A percentile compares a stretch with the other conserved stretches of the same genome.
These are phyloP conservation scores for Drosophila baimaii DNA, from an alignment of 1,140 invertebrate species.

Conservation along the genomic window DNA sequence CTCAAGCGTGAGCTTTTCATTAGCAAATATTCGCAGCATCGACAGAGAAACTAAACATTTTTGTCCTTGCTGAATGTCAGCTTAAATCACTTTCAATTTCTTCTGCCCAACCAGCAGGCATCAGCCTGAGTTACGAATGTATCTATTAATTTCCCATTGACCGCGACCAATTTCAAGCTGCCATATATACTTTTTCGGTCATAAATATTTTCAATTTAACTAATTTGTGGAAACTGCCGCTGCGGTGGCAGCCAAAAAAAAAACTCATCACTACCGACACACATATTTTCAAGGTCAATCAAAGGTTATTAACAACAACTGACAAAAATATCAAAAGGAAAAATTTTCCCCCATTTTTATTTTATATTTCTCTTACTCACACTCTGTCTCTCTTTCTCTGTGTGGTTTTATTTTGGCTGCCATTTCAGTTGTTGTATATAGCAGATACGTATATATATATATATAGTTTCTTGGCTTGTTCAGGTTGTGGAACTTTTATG, in stretches of 20 bases:
- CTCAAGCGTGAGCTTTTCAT: slow-evolving; percentile 61
- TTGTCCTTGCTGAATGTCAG: slow-evolving; percentile 82
- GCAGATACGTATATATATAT: slow-evolving; percentile 23
- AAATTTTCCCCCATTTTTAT: slow-evolving; percentile 54
- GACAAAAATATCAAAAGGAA: slow-evolving; percentile 65
- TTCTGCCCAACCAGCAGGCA: background rate
- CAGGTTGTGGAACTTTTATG: slow-evolving; percentile 46
- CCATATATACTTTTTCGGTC: slow-evolving; percentile 37
- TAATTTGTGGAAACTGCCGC: slow-evolving; percentile 60
- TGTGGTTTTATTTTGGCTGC: slow-evolving; percentile 51
- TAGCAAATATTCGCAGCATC: slow-evolving; percentile 36
- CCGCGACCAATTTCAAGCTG: slow-evolving; percentile 16
- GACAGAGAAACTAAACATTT: slow-evolving; percentile 32
- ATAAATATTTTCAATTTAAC: slow-evolving; percentile 70
- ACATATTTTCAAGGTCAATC: slow-evolving; percentile 81
- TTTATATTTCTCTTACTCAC: slow-evolving; percentile 25
- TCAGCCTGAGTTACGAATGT: slow-evolving; percentile 20
- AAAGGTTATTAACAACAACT: slow-evolving; percentile 82
- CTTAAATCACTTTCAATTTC: slow-evolving; percentile 65
- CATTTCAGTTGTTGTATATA: slow-evolving; percentile 48
- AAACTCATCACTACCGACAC: slow-evolving; percentile 12
- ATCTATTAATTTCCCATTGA: slow-evolving; percentile 55
- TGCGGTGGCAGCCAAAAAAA: slow-evolving; percentile 12
- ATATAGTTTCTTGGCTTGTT: slow-evolving; percentile 36
- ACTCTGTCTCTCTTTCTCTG: slow-evolving; percentile 11